Evolutionary conservation across 2,797 vertebrate genomes (phyloP).

Genomic region (Gallinago stenura): DNA sequence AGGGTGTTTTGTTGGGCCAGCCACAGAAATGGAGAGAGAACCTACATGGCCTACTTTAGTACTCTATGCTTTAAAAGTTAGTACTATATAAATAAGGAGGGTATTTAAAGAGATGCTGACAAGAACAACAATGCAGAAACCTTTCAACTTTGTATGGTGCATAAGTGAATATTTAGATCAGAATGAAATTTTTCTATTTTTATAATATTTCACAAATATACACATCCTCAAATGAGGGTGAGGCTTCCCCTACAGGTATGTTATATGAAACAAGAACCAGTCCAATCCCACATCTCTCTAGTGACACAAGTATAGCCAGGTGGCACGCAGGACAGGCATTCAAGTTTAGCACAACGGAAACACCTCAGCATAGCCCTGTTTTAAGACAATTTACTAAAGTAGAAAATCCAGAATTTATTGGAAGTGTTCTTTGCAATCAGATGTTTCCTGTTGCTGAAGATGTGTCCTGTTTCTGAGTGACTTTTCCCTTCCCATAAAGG

Average conservation of each 20-base stretch:
- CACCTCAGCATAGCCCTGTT: background rate
- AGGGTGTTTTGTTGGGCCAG: background rate
- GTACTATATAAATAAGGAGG: background rate
- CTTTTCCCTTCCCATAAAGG: conserved; percentile 30
- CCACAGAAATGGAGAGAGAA: background rate
- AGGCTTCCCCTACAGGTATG: fast-evolving
- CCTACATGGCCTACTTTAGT: background rate
- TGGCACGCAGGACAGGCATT: background rate
- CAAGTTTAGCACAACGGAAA: background rate
- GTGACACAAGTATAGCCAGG: background rate
- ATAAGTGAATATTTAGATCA: background rate
- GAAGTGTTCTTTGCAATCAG: conserved; percentile 70
- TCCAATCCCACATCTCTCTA: fast-evolving
- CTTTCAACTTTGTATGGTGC: background rate
- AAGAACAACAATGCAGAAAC: background rate
- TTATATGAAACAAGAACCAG: background rate
- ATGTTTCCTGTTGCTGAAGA: conserved; percentile 78
- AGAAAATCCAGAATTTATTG: conserved; percentile 58
- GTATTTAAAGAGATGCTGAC: background rate
- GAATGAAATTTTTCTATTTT: background rate
- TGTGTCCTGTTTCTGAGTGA: conserved; percentile 66
- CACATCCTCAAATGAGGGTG: background rate
- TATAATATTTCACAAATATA: background rate
- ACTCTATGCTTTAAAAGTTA: background rate
- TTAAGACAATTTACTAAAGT: conserved; percentile 30